Evolutionary conservation across 2,888 invertebrate species (phyloP), one percentile per base, ranked within the genome.

Genomic region (Linyphia triangularis): DNA sequence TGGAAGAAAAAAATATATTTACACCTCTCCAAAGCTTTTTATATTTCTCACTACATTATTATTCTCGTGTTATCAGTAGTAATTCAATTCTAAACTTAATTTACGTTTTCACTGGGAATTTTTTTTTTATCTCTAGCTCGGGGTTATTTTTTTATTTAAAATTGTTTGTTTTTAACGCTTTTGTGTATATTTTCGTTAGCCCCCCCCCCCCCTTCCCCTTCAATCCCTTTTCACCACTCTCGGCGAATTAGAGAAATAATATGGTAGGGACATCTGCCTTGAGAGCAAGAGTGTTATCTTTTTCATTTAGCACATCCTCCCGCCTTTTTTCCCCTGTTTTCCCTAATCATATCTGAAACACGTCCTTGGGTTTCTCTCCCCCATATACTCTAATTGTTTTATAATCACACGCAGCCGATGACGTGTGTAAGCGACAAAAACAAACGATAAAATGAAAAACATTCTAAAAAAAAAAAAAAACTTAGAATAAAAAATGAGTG

Each of bases 61-160:
- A 70, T 73, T 33, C 51, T n/a, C 30, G 70, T 72, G 86, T 88
- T 88, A 88, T 88, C 86, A 81, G 86, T 73, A 67, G 81, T 88
- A 88, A 88, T 88, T 88, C 81, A 88, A 88, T 88, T 88, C 86
- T 81, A 75, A 88, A 88, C 81, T 88, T 88, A 88, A 88, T 88
- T 88, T 88, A 88, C 86, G 59, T 51, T 70, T 82, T 82, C 70
- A 22, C 65, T 19, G 22, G 70, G 63, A 67, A 69, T 59, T 51
- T 69, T 37, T 83, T 65, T 78, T 65, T 33, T 69, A 40, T 61
- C 13, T 51, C 51, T 51, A n/a, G 5, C n/a, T 51, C 7, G 22
- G 22, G 67, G n/a, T 33, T 78, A 30, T 70, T 86, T 79, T 69
- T 79, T 65, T 61, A 24, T 59, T 33, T 61, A 19, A 22, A 22